A percentile compares a stretch with the other conserved stretches of the same genome.
phyloP scores from a whole-genome alignment of 1,140 invertebrate species.

The Diachasmimorpha longicaudata region DNA sequence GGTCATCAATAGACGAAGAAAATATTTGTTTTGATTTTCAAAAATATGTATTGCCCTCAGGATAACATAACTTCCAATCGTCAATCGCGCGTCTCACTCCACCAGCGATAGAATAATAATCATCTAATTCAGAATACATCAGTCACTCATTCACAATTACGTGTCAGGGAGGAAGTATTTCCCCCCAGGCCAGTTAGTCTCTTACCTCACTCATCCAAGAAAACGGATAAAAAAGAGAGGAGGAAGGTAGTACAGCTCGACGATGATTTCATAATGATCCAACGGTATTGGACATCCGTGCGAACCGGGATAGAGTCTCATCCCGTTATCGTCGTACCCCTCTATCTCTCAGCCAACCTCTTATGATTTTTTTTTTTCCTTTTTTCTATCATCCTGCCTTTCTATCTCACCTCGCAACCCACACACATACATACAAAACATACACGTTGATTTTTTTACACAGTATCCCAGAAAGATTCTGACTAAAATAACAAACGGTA shows the following conservation, averaged over 20 bases:
- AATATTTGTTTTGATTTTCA: too few relatives aligned
- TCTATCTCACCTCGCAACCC: background rate
- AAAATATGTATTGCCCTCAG: too few relatives aligned
- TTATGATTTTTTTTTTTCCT: background rate
- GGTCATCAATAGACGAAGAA: too few relatives aligned
- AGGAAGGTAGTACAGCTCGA: constrained; percentile 14
- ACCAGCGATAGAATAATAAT: too few relatives aligned
- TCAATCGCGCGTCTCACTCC: too few relatives aligned
- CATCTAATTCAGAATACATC: too few relatives aligned
- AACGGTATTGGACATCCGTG: constrained; percentile 34
- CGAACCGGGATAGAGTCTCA: constrained; percentile 30
- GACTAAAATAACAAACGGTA: background rate
- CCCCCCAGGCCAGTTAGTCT: constrained; percentile 17
- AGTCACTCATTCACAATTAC: background rate
- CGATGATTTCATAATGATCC: constrained; percentile 36
- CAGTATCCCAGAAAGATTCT: background rate
- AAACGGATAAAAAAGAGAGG: background rate
- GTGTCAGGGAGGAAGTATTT: constrained; percentile 24
- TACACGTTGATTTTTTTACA: too few relatives aligned
- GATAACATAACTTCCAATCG: too few relatives aligned
- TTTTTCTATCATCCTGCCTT: background rate
- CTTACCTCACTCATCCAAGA: background rate
- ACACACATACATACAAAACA: background rate
- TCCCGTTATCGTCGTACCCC: constrained; percentile 34
- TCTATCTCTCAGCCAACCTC: constrained; percentile 5